phyloP scores from a whole-genome alignment of 1,140 invertebrate genomes.

The Drosophila santomea region DNA sequence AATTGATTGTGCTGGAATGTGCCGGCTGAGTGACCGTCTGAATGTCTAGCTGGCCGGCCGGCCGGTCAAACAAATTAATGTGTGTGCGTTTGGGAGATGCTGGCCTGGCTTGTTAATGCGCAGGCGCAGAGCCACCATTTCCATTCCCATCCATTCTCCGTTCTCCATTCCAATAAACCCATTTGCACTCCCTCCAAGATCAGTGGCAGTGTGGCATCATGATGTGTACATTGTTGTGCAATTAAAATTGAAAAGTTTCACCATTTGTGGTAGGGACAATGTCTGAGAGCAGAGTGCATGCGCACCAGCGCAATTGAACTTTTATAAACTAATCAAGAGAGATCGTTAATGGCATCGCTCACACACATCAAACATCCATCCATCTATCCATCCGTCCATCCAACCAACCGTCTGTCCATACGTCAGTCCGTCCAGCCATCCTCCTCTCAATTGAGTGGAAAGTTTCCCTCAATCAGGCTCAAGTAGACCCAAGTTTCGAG shows the following conservation, averaged over 20 bases:
- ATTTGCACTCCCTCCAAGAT: slow-evolving; percentile 44
- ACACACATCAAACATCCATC: slow-evolving; percentile 40
- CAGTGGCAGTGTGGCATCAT: slow-evolving; percentile 54
- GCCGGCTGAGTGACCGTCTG: slow-evolving; percentile 50
- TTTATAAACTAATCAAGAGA: slow-evolving; percentile 78
- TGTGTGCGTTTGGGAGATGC: slow-evolving; percentile 24
- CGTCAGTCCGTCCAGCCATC: slow-evolving; percentile 1
- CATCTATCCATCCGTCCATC: not conserved
- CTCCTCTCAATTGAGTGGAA: slow-evolving; percentile 54
- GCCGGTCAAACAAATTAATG: slow-evolving; percentile 77
- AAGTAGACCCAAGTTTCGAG: slow-evolving; percentile 49
- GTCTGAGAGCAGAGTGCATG: slow-evolving; percentile 55
- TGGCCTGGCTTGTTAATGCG: slow-evolving; percentile 24
- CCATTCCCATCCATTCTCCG: not conserved
- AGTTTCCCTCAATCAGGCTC: slow-evolving; percentile 72
- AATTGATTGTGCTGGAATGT: slow-evolving; percentile 81
- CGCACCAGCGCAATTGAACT: slow-evolving; percentile 73
- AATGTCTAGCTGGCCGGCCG: slow-evolving; percentile 45
- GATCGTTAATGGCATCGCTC: slow-evolving; percentile 51
- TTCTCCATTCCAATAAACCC: slow-evolving; percentile 19
- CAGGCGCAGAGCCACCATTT: slow-evolving; percentile 21
- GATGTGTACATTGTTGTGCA: slow-evolving; percentile 64
- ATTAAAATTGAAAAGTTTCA: slow-evolving; percentile 65
- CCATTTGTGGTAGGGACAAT: slow-evolving; percentile 55
- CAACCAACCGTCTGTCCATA: not conserved